These are phyloP conservation scores for Oegoconia quadripuncta DNA, from an alignment of 2,888 invertebrate species.

Conservation along the genomic window DNA sequence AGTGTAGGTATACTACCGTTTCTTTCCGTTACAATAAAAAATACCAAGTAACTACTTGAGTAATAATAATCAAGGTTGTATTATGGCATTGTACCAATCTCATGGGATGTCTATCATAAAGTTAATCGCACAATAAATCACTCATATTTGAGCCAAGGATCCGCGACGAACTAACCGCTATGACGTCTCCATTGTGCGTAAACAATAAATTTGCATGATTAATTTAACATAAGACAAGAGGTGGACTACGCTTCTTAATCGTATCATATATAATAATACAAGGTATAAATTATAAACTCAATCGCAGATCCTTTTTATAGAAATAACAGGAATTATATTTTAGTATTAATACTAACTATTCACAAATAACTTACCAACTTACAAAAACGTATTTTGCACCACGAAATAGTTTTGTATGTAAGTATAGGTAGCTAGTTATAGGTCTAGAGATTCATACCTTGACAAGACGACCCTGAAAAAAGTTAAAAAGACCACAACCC, in stretches of 20 bases:
- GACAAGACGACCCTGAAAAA: conserved; percentile 4
- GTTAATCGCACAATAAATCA: conserved; percentile 38
- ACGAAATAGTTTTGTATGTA: no score
- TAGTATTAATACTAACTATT: no score
- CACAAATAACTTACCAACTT: no score
- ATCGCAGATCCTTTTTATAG: not conserved
- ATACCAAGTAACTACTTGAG: no score
- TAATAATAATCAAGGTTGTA: conserved; percentile 19
- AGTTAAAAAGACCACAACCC: not conserved
- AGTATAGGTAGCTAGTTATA: no score
- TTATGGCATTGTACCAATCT: conserved; percentile 26
- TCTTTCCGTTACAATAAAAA: no score
- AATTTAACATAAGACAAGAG: conserved; percentile 1
- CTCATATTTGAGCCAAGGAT: conserved; percentile 38
- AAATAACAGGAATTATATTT: not conserved
- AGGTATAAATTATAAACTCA: no score
- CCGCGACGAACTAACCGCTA: conserved; percentile 24
- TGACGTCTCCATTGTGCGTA: conserved; percentile 41
- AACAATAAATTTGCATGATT: conserved; percentile 36
- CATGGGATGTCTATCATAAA: conserved; percentile 28
- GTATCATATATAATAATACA: no score
- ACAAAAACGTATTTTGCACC: no score
- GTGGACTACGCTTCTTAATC: not conserved
- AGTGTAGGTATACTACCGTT: no score
- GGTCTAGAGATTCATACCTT: no score